Base-by-base conservation (phyloP, 1,140 invertebrate species). In the Drosophila bocqueti region DNA sequence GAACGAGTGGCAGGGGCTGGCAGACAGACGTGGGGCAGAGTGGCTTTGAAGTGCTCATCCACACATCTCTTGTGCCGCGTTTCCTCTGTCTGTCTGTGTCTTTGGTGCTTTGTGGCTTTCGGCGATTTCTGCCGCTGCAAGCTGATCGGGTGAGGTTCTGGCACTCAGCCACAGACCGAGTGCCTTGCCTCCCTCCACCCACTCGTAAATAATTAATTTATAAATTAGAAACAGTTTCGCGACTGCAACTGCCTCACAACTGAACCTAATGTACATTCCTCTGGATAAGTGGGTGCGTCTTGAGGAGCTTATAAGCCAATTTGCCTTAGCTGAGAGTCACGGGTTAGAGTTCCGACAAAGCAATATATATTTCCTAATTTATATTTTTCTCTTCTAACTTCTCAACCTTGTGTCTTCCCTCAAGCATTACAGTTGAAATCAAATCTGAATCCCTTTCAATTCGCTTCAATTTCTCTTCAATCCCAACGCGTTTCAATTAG, bases 171-270 rank as follows among this genome's bases (percentile, higher is more conserved):
- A 26, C n/a, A n/a, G n/a, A n/a, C 46, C 36, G 60, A 52, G 60
- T 49, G 43, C 4, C 13, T 46, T 45, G 38, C 38, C 62, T 60
- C 16, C 26, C 4, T n/a, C n/a, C n/a, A 18, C 9, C 46, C 43
- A n/a, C 11, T 49, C 26, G 11, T 72, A 50, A 73, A 73, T 72
- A 73, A 73, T 60, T 73, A 45, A 72, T 73, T 73, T 60, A 72
- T 60, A 59, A 60, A 73, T 73, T 73, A 73, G 18, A 50, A 73
- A 73, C 52, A 50, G 69, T 72, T 72, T 55, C 63, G 31, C 62
- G 45, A 36, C 50, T 40, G 34, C 26, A 40, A 64, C 54, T 54
- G 58, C 10, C 63, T 67, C 24, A 42, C 52, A 68, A 24, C 67
- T 47, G 67, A 71, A 47, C 50, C 16, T 40, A 24, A 67, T 67